phyloP scores from a whole-genome alignment of 2,888 invertebrate genomes.

The Omphaloscelis lunosa region DNA sequence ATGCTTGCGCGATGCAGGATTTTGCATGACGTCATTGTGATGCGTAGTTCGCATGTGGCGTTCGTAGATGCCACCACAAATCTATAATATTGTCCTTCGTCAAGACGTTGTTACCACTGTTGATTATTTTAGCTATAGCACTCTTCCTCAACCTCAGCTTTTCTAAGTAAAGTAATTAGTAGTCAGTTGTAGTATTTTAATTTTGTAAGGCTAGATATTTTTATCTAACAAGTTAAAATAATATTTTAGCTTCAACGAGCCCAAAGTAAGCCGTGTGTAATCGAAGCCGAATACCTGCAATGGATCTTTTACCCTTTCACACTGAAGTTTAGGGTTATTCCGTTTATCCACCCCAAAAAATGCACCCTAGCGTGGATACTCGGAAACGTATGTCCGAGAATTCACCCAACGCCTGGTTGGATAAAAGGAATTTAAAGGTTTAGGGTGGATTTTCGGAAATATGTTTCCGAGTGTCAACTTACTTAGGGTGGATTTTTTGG shows the following conservation, averaged over 20 bases:
- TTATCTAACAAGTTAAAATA: neutral
- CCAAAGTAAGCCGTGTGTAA: neutral
- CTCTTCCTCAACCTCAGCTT: neutral
- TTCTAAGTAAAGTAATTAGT: neutral
- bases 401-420: no score
- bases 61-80: neutral
- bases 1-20: no score
- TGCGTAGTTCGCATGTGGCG: no score
- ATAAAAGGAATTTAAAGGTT: no score
- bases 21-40: no score
- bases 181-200: neutral
- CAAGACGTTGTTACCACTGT: neutral
- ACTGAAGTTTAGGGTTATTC: neutral
- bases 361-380: no score
- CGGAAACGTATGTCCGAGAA: no score
- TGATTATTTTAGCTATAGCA: neutral
- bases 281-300: neutral
- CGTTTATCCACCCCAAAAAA: no score
- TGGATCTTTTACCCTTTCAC: neutral
- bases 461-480: no score
- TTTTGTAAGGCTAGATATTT: neutral
- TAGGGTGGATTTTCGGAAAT: no score
- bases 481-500: no score
- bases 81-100: neutral
- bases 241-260: constrained; percentile 17